phyloP scores from a whole-genome alignment of 2,888 invertebrate genomes.

The Drosophila mayaguana region DNA sequence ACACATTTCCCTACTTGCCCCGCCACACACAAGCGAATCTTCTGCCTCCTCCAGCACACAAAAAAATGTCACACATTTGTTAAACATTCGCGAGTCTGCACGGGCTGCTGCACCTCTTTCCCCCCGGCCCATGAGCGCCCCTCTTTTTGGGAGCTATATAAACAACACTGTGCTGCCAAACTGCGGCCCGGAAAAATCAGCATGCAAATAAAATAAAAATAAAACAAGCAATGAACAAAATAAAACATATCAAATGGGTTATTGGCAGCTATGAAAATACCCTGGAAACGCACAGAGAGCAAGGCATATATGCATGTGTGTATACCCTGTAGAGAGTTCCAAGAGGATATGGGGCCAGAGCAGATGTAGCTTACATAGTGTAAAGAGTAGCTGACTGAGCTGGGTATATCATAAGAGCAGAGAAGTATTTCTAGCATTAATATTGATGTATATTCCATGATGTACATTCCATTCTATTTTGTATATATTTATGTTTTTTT shows the following conservation, averaged over 20 bases:
- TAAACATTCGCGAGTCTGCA: conserved; percentile 74
- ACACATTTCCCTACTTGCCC: conserved; percentile 4
- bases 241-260: conserved; percentile 39
- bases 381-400: too few relatives aligned
- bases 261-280: conserved; percentile 25
- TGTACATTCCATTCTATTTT: too few relatives aligned
- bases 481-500: too few relatives aligned
- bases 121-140: neutral
- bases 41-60: conserved; percentile 26
- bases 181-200: conserved; percentile 69
- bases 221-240: conserved; percentile 42
- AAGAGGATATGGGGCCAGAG: too few relatives aligned
- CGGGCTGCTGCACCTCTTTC: conserved; percentile 22
- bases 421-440: too few relatives aligned
- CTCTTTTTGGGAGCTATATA: conserved; percentile 48
- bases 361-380: too few relatives aligned
- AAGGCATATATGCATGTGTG: neutral
- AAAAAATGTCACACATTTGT: conserved; percentile 81
- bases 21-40: neutral
- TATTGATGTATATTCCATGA: too few relatives aligned
- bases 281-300: neutral
- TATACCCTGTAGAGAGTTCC: neutral
- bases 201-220: conserved; percentile 76
- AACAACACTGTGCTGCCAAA: conserved; percentile 68
- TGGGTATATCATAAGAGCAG: too few relatives aligned